These are phyloP conservation scores for Antennarius maculatus DNA, from an alignment of 2,797 vertebrate species.

Conservation along the genomic window DNA sequence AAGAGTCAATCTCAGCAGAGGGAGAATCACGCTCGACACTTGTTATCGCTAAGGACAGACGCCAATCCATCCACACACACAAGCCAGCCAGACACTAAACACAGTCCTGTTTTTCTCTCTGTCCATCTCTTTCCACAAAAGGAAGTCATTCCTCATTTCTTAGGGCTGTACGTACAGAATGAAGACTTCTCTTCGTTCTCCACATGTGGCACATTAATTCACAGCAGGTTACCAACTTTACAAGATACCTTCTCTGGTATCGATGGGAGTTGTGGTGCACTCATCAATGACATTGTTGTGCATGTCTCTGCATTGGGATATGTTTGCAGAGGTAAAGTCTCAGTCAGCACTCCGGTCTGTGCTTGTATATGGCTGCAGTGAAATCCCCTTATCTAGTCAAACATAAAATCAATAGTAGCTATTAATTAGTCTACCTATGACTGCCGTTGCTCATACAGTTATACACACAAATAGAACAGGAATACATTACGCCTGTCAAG, in stretches of 20 bases:
- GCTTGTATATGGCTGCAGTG: constrained; percentile 34
- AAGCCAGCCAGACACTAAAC: constrained; percentile 14
- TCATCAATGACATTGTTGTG: constrained; percentile 10
- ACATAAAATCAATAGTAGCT: constrained; percentile 71
- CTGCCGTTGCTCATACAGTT: constrained; percentile 53
- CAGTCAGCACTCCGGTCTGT: constrained; percentile 61
- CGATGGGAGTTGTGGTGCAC: constrained; percentile 5
- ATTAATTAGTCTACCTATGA: constrained; percentile 68
- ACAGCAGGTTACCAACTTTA: not conserved
- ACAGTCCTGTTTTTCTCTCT: constrained; percentile 3
- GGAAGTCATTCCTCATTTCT: constrained; percentile 1
- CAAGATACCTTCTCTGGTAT: constrained; percentile 14
- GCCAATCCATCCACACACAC: constrained; percentile 21
- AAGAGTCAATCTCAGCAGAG: constrained; percentile 36
- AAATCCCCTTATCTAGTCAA: constrained; percentile 61
- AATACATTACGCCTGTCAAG: constrained; percentile 14
- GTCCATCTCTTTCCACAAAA: constrained; percentile 8
- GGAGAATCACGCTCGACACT: constrained; percentile 27
- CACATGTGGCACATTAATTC: constrained; percentile 20
- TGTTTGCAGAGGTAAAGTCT: constrained; percentile 33
- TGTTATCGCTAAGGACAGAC: constrained; percentile 33
- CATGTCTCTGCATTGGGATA: not conserved
- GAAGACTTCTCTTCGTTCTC: constrained; percentile 9
- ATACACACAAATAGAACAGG: constrained; percentile 45
- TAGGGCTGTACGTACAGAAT: not conserved